phyloP scores from a whole-genome alignment of 2,113 vertebrate genomes.

The Balaenoptera acutorostrata region DNA sequence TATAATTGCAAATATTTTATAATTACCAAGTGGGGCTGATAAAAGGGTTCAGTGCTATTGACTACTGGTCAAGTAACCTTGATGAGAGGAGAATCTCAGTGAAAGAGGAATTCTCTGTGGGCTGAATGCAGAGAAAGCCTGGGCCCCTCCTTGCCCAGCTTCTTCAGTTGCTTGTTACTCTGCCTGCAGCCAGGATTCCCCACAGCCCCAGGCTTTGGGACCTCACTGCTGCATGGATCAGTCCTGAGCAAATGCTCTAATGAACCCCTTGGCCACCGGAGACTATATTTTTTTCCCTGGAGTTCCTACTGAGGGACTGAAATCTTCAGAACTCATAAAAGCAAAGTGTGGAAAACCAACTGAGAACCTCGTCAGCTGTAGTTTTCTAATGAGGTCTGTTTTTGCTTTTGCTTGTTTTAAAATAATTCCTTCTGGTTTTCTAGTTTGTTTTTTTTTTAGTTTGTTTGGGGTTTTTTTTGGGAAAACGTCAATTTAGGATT shows the following conservation, averaged over 20 bases:
- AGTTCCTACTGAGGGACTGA: background rate
- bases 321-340: background rate
- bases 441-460: background rate
- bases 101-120: slow-evolving; percentile 44
- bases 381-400: background rate
- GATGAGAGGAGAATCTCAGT: slow-evolving; percentile 62
- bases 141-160: background rate
- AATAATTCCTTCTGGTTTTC: background rate
- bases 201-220: background rate
- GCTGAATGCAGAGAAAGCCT: background rate
- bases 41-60: slow-evolving; percentile 73
- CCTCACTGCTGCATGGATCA: background rate
- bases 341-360: background rate
- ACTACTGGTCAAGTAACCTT: slow-evolving; percentile 73
- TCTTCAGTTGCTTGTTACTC: background rate
- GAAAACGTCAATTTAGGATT: background rate
- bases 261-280: background rate
- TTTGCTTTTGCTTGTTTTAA: background rate
- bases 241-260: background rate
- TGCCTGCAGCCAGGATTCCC: background rate
- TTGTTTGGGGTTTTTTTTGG: background rate
- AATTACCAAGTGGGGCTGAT: slow-evolving; percentile 78
- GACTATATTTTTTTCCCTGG: background rate
- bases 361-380: background rate
- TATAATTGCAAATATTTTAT: slow-evolving; percentile 81